These are phyloP conservation scores for Simalia tracyae DNA, from an alignment of 2,797 vertebrate species.

Conservation along the genomic window DNA sequence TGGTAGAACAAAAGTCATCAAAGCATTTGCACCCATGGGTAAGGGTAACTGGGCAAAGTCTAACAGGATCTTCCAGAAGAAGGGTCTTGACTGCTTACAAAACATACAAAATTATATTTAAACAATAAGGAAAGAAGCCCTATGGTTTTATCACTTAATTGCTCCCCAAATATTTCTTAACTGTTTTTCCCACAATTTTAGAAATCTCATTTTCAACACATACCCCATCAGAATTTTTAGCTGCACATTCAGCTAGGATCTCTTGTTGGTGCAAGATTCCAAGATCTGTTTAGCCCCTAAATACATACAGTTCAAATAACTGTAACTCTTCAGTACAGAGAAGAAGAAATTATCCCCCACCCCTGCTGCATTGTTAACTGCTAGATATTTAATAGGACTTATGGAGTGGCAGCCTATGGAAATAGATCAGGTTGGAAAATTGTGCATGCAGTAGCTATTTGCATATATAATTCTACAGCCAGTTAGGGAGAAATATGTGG, in stretches of 20 bases:
- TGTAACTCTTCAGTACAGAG: no score
- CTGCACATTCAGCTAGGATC: not conserved
- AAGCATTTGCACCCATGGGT: not conserved
- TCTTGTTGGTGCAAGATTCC: not conserved
- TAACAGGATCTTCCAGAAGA: no score
- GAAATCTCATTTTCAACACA: not conserved
- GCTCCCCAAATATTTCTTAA: not conserved
- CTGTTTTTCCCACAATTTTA: not conserved
- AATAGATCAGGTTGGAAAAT: not conserved
- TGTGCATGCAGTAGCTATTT: not conserved
- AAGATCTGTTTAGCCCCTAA: not conserved
- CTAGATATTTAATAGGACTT: not conserved
- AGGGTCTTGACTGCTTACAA: not conserved
- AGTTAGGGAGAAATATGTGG: not conserved
- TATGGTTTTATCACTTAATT: not conserved
- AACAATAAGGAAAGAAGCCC: not conserved
- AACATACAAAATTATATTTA: not conserved
- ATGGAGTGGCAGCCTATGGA: not conserved
- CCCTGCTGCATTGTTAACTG: no score
- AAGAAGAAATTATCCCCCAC: no score
- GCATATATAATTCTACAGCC: not conserved
- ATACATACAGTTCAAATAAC: no score
- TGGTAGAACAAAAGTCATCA: not conserved
- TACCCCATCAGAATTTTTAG: not conserved
- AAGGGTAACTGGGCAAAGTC: no score